Base-by-base conservation (phyloP, 2,888 invertebrate genomes). In the Pimpla rufipes region DNA sequence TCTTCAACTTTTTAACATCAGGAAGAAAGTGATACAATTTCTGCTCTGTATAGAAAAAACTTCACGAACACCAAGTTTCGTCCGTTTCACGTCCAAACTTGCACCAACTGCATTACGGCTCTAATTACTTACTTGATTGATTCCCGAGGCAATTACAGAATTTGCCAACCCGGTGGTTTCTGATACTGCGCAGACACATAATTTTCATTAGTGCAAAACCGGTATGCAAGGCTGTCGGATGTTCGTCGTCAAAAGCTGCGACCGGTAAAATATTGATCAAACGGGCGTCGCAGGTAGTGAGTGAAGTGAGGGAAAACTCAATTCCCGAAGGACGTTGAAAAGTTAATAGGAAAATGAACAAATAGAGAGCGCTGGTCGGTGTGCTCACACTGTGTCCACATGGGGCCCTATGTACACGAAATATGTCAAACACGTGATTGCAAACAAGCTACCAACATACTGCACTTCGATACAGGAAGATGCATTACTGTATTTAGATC, bases 351-450 rank as follows among this genome's bases (percentile, higher is more conserved):
- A 64, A 64, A 64, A 11, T 64, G 40, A 21, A 64, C 42, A 42
- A 42, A 42, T 64, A 23, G 21, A 64, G 42, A 2, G 42, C 21
- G 21, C 21, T 42, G 16, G 1, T 13, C 0, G 11, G 42, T 64
- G 64, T 64, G 13, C 18, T 2, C 0, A 59, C n/a, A 37, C 18
- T n/a, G 37, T 66, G 23, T 23, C 21, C 21, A 45, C n/a, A 45
- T 23, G 21, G 21, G 5, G 37, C 6, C 3, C 21, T 42, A 23
- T 66, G 45, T 66, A 42, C 7, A 37, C 45, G 13, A 0, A 13
- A 66, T 66, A 42, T 45, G 21, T 42, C 66, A 66, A 66, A 45
- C 45, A 66, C 42, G 66, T 66, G 21, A 66, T 66, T 23, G 23
- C 45, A 42, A 42, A 45, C 37, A 21, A 7, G 21, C 4, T 18